Conservation (phyloP, 2,888 invertebrate genomes). For the Amblyteles armatorius region DNA sequence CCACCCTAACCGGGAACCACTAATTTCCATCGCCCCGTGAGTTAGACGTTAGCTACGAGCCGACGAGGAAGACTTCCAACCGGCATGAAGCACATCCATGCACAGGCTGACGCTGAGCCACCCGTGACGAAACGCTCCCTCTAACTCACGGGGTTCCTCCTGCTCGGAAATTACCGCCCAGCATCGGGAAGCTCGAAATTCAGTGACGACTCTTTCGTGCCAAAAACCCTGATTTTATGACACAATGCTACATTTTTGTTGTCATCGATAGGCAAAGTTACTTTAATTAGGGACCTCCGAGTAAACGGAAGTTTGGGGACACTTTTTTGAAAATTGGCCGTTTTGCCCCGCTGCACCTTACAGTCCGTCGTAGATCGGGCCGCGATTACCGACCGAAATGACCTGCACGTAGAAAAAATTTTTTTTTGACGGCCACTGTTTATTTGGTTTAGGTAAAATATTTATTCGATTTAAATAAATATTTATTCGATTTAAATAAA, state of each 20-base stretch:
- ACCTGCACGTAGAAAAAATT: neutral
- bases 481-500: too few relatives aligned
- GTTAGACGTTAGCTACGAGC: constrained; percentile 81
- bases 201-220: neutral
- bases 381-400: neutral
- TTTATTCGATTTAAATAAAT: too few relatives aligned
- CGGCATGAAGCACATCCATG: neutral
- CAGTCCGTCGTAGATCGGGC: neutral
- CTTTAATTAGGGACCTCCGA: too few relatives aligned
- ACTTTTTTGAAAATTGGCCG: too few relatives aligned
- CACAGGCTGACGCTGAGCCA: constrained; percentile 27
- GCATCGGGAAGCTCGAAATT: neutral
- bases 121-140: constrained; percentile 67
- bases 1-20: constrained; percentile 78
- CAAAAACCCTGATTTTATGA: neutral
- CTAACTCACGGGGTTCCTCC: constrained; percentile 24
- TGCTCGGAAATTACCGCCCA: constrained; percentile 31
- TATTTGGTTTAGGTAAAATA: too few relatives aligned
- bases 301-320: too few relatives aligned
- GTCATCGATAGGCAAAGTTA: too few relatives aligned
- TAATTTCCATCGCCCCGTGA: constrained; percentile 81
- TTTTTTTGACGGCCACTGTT: too few relatives aligned
- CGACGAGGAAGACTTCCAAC: constrained; percentile 55
- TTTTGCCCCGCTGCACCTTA: too few relatives aligned
- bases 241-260: too few relatives aligned